Base-by-base conservation (phyloP, 2,888 invertebrate genomes). In the Zele albiditarsus region DNA sequence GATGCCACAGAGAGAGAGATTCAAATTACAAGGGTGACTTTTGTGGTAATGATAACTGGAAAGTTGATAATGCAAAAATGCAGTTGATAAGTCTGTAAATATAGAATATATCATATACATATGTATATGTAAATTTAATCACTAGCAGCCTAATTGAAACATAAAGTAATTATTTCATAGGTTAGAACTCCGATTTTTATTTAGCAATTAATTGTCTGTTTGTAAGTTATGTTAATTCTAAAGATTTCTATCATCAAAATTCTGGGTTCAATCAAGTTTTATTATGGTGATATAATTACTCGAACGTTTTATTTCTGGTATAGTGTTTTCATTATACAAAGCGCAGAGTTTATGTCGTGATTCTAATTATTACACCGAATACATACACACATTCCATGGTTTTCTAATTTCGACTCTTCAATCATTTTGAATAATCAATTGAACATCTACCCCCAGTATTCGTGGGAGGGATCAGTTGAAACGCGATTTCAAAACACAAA, bases 361-460 rank as follows among this genome's bases (percentile, higher is more conserved):
- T 27, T 14, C 20, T 20, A 1, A 57, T 25, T 66, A 1, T 33
- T 38, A 57, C 72, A 71, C 10, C 16, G 53, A 49, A 16, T 65
- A 25, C 53, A 53, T 63, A 65, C 4, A 46, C 28, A 71, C 66
- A 72, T 72, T 72, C 72, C 72, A 72, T 66, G 72, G 57, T 72
- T 53, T 63, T 65, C 33, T 28, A 20, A 71, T 33, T 33, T 25
- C 46, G 4, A 49, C 23, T 72, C 62, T 10, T n/a, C 31, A 63
- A 71, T 63, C 20, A n/a, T 14, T 62, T 60, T 28, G 16, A 53
- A 25, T 42, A 66, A 6, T 53, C 5, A 53, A 20, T 20, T 20
- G n/a, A n/a, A n/a, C n/a, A n/a, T n/a, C n/a, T n/a, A n/a, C n/a
- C n/a, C n/a, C n/a, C n/a, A n/a, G n/a, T n/a, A n/a, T n/a, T n/a